Base-by-base conservation (phyloP, 2,888 invertebrate species). In the Desoria tigrina region DNA sequence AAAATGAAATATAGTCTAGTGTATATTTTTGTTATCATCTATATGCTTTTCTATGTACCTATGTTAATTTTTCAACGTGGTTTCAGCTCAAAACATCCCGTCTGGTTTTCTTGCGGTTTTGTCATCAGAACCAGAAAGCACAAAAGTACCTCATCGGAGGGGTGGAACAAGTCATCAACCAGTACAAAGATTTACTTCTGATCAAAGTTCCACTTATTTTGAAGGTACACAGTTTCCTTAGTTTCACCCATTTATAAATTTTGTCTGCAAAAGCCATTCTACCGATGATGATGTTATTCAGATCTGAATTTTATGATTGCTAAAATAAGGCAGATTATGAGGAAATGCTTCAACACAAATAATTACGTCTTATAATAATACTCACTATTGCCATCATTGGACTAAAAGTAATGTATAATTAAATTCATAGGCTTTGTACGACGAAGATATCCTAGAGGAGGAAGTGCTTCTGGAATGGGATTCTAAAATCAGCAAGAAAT, bases 391-490 rank as follows among this genome's bases (percentile, higher is more conserved):
- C 45, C 23, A 23, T 11, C 32, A 26, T n/a, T n/a, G 18, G 1
- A 18, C n/a, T 42, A 27, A n/a, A 11, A 59, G 14, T 23, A 21
- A 21, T 50, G 24, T n/a, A n/a, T n/a, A n/a, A 11, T 51, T 51
- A 42, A 21, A n/a, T 55, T 39, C 4, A 62, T 78, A 90, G 86
- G 82, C 90, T 74, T 87, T 99, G 78, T 99, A 99, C 82, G 98
- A 99, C 82, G 81, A 84, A 76, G 99, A 99, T 82, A 90, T 99
- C 77, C 84, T 99, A 77, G 94, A 94, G 75, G 99, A 99, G 82
- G 90, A 92, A 79, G 89, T 91, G 54, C 84, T 99, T 76, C 83
- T 98, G 70, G 96, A 97, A 73, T 99, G 99, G 99, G 89, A 90
- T 9, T 90, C 89, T 77, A 98, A 96, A 85, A 90, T 94, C 60